phyloP scores from a whole-genome alignment of 1,140 invertebrate genomes.

The Megalonaias nervosa region DNA sequence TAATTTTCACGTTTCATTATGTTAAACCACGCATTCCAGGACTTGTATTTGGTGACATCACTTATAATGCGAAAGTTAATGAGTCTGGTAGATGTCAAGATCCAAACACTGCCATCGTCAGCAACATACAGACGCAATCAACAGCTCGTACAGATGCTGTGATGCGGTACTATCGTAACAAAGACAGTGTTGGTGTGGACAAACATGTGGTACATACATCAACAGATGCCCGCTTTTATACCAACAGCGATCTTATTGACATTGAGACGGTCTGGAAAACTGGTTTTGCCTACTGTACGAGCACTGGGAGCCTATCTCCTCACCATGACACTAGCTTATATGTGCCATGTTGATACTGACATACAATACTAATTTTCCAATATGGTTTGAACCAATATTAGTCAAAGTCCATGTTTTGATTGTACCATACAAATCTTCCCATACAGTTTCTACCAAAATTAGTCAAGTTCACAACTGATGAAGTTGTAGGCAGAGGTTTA shows the following conservation, averaged over 20 bases:
- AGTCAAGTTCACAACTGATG: no score
- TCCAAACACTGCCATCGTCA: conserved; percentile 22
- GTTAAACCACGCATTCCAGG: conserved; percentile 42
- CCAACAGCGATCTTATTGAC: conserved; percentile 44
- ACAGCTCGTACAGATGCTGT: conserved; percentile 13
- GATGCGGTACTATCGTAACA: conserved; percentile 50
- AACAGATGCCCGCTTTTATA: conserved; percentile 45
- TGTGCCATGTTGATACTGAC: conserved; percentile 12
- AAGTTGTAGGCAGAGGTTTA: no score
- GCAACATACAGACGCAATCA: conserved; percentile 17
- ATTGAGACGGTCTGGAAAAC: conserved; percentile 59
- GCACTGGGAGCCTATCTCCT: conserved; percentile 54
- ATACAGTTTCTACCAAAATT: no score
- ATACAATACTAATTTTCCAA: no score
- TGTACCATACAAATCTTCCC: no score
- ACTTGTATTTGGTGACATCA: conserved; percentile 59
- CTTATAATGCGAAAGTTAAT: conserved; percentile 43
- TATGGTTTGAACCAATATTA: no score
- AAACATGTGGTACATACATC: conserved; percentile 34
- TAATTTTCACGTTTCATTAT: conserved; percentile 49
- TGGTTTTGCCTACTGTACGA: conserved; percentile 54
- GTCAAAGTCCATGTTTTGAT: no score
- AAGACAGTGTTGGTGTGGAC: conserved; percentile 8
- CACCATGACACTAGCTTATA: conserved; percentile 28
- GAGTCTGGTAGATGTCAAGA: conserved; percentile 6